Evolutionary conservation across 2,888 invertebrate species (phyloP).

Genomic region (Doris montereyensis): DNA sequence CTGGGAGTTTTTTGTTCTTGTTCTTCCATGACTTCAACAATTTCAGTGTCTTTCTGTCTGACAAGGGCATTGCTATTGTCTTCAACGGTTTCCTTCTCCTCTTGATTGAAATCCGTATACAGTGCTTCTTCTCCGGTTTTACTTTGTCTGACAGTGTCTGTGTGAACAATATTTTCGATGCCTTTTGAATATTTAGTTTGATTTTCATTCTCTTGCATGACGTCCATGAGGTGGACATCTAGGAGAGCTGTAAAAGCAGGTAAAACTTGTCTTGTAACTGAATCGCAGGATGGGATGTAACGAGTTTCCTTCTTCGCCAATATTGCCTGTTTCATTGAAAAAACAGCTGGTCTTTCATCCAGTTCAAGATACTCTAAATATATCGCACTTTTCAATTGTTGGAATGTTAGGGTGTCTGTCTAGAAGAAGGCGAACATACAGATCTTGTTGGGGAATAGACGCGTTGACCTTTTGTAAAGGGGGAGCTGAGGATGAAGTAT

Average conservation of each 20-base stretch:
- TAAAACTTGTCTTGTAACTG: neutral
- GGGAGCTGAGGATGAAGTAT: too few relatives aligned
- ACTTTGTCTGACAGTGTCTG: too few relatives aligned
- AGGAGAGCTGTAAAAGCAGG: neutral
- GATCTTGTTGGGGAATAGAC: constrained; percentile 22
- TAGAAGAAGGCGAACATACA: constrained; percentile 16
- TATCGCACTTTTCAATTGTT: neutral
- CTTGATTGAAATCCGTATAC: neutral
- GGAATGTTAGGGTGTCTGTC: neutral
- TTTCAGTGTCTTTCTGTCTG: too few relatives aligned
- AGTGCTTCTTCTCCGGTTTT: neutral
- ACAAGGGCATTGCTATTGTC: too few relatives aligned
- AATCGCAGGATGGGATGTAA: constrained; percentile 22
- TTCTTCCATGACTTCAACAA: too few relatives aligned
- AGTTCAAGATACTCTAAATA: neutral
- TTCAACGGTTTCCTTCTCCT: neutral
- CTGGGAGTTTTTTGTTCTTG: too few relatives aligned
- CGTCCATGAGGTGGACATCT: neutral
- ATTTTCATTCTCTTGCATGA: neutral
- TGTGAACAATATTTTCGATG: too few relatives aligned
- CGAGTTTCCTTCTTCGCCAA: constrained; percentile 22
- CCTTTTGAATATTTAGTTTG: neutral
- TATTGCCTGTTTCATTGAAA: constrained; percentile 24
- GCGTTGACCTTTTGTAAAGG: too few relatives aligned
- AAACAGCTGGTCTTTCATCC: constrained; percentile 21